phyloP scores from a whole-genome alignment of 2,797 vertebrate species.

The Carcharodon carcharias region DNA sequence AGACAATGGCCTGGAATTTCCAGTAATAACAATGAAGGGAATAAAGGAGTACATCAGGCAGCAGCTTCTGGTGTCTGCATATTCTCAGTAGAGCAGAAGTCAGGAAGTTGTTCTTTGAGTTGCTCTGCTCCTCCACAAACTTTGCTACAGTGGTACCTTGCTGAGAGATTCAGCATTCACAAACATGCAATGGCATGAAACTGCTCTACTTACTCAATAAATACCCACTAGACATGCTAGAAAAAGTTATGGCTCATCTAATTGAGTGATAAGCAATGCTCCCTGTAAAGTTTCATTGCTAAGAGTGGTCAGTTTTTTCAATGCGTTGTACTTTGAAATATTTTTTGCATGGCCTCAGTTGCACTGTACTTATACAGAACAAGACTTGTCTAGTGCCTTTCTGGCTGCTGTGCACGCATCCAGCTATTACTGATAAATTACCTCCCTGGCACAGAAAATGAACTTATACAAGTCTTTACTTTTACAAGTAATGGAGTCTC shows the following conservation, averaged over 20 bases:
- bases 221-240: background rate
- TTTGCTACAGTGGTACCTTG: background rate
- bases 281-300: background rate
- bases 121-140: background rate
- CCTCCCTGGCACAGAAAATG: background rate
- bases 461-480: background rate
- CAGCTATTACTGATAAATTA: background rate
- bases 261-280: background rate
- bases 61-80: background rate
- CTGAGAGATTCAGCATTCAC: background rate
- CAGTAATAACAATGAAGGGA: background rate
- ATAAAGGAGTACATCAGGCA: background rate
- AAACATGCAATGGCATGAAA: background rate
- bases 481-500: background rate
- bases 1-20: background rate
- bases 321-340: background rate
- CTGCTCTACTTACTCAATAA: background rate
- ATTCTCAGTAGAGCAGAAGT: background rate
- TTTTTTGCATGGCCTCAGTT: background rate
- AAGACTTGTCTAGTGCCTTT: background rate
- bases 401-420: background rate
- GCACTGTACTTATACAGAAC: background rate
- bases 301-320: background rate
- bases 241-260: background rate
- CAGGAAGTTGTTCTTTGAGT: background rate